Percentiles rank a stretch among this genome's conserved stretches.
Conservation (phyloP, 2,888 invertebrate genomes). For the Hirtodrosophila confusa region DNA sequence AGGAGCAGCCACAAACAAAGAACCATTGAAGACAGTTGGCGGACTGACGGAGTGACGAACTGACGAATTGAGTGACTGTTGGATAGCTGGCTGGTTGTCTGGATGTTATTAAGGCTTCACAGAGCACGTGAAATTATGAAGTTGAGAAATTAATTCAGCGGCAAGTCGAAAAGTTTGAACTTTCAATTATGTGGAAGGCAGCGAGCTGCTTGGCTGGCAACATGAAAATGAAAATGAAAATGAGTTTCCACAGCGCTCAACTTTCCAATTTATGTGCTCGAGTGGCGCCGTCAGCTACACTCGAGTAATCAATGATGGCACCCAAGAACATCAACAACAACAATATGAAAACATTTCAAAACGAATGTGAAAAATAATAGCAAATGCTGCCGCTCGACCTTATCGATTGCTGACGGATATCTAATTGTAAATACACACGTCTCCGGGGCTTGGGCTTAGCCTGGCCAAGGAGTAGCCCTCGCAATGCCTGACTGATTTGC, state of each 20-base stretch:
- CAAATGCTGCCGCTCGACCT: constrained; percentile 40
- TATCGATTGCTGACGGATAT: constrained; percentile 67
- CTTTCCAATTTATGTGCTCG: constrained; percentile 71
- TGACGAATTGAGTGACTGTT: background rate
- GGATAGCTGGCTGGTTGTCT: constrained; percentile 18
- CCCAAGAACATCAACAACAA: constrained; percentile 15
- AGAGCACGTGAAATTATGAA: constrained; percentile 72
- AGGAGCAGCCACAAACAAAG: constrained; percentile 68
- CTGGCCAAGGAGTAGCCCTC: background rate
- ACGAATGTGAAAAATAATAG: constrained; percentile 60
- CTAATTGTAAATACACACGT: constrained; percentile 68
- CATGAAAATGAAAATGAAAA: constrained; percentile 56
- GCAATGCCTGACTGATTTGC: constrained; percentile 50
- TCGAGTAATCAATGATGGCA: constrained; percentile 68
- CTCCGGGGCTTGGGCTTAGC: constrained; percentile 4
- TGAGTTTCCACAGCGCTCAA: constrained; percentile 45
- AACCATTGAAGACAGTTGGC: constrained; percentile 66
- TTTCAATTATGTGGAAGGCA: constrained; percentile 73
- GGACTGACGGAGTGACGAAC: constrained; percentile 23
- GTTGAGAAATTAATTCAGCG: constrained; percentile 78
- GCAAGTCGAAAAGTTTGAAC: constrained; percentile 76
- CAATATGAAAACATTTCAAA: constrained; percentile 42
- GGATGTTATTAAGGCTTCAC: constrained; percentile 63
- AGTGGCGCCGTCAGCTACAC: constrained; percentile 72
- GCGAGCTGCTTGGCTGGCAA: constrained; percentile 29